Conservation (phyloP, 2,888 invertebrate genomes). For the Liodrosophila aerea region DNA sequence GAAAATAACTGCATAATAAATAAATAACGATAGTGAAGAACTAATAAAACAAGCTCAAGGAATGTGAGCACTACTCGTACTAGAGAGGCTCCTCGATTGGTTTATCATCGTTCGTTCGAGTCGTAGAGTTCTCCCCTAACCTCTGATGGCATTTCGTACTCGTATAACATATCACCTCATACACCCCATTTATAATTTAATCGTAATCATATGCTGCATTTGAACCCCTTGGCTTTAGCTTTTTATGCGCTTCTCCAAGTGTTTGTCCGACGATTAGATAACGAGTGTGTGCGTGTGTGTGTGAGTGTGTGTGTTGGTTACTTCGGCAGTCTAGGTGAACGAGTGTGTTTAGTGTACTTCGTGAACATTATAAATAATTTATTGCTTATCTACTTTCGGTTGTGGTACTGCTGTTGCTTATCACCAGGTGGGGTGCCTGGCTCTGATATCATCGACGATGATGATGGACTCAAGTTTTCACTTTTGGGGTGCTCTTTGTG, state of each 20-base stretch:
- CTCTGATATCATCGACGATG: conserved; percentile 59
- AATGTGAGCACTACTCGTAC: no score
- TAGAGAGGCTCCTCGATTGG: not conserved
- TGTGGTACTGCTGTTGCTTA: conserved; percentile 35
- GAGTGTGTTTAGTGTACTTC: no score
- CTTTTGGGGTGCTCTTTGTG: conserved; percentile 37
- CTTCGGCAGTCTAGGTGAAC: conserved; percentile 17
- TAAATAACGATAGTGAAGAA: not conserved
- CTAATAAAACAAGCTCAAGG: no score
- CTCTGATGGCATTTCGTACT: not conserved
- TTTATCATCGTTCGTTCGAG: not conserved
- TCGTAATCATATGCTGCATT: conserved; percentile 19
- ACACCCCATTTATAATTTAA: conserved; percentile 18
- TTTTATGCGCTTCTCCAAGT: conserved; percentile 44
- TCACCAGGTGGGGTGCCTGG: conserved; percentile 65
- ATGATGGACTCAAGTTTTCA: conserved; percentile 20
- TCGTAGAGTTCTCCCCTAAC: not conserved
- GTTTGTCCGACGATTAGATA: conserved; percentile 68
- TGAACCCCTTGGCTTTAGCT: conserved; percentile 39
- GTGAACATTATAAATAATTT: conserved; percentile 63
- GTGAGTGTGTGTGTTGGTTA: no score
- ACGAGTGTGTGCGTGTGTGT: no score
- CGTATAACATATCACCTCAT: conserved; percentile 27
- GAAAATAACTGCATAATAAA: no score
- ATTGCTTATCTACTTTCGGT: conserved; percentile 58